Evolutionary conservation across 2,113 vertebrate species (phyloP).

Genomic region (Oreochromis niloticus): DNA sequence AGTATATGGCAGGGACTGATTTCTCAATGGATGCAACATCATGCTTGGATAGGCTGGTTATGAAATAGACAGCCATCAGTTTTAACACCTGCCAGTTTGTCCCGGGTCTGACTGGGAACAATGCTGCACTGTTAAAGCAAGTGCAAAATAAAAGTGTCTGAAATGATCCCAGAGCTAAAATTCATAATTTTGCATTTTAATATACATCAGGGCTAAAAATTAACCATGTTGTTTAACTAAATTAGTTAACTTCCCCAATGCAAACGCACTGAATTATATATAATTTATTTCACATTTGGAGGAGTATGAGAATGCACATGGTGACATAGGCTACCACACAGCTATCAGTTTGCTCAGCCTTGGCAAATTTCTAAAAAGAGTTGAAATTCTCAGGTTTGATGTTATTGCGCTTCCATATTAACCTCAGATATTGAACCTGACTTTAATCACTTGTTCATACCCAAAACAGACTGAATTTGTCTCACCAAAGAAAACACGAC

Average conservation of each 20-base stretch:
- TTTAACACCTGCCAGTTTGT: not conserved
- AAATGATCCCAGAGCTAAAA: not conserved
- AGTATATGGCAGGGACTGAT: not conserved
- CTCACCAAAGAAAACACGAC: not conserved
- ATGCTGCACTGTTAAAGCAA: not conserved
- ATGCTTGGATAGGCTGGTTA: not conserved
- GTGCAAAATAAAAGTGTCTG: not conserved
- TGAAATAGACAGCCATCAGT: not conserved
- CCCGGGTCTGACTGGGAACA: not conserved
- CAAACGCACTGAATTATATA: not conserved
- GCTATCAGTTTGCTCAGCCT: not conserved
- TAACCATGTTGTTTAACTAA: not conserved
- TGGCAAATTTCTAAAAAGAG: not conserved
- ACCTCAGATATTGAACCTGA: not conserved
- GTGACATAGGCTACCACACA: not conserved
- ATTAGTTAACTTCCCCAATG: not conserved
- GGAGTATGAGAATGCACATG: not conserved
- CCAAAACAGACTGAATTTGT: not conserved
- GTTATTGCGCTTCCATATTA: not conserved
- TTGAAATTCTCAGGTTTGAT: not conserved
- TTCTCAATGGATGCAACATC: not conserved
- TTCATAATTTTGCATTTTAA: not conserved
- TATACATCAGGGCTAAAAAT: not conserved
- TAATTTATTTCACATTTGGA: not conserved
- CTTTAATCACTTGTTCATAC: not conserved